Percentiles rank a stretch among this genome's conserved stretches.
phyloP scores from a whole-genome alignment of 2,797 vertebrate species.

The Pangasius sanitwongsei region DNA sequence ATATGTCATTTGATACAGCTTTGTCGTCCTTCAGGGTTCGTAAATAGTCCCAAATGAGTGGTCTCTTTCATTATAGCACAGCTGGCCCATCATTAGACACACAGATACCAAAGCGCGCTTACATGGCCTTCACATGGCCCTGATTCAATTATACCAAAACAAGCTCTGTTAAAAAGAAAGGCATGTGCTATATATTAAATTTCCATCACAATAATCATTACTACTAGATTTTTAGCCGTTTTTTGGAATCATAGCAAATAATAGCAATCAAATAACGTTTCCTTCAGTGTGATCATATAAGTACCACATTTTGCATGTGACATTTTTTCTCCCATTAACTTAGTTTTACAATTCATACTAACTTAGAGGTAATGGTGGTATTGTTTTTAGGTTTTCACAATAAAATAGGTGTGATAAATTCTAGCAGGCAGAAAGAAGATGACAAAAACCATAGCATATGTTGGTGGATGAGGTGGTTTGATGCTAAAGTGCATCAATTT shows the following conservation, averaged over 20 bases:
- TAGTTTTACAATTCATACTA: background rate
- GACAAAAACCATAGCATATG: background rate
- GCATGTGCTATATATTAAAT: background rate
- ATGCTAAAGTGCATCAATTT: background rate
- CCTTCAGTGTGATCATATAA: background rate
- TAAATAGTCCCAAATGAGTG: constrained; percentile 44
- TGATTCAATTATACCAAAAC: constrained; percentile 20
- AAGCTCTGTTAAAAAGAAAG: background rate
- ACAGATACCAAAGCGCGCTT: constrained; percentile 24
- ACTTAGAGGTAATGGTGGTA: background rate
- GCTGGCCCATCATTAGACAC: constrained; percentile 32
- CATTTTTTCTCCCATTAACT: no score
- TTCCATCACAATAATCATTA: constrained; percentile 4
- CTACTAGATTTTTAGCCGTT: background rate
- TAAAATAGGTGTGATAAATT: background rate
- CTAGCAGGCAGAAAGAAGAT: background rate
- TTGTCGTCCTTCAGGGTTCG: constrained; percentile 27
- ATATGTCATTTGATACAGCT: constrained; percentile 44
- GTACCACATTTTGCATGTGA: background rate
- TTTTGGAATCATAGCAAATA: background rate
- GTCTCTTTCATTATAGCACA: constrained; percentile 44
- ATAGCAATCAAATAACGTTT: background rate
- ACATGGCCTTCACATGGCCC: background rate
- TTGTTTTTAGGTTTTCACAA: background rate
- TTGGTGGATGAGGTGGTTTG: background rate